Base-by-base conservation (phyloP, 2,797 vertebrate species). In the Melopsittacus undulatus region DNA sequence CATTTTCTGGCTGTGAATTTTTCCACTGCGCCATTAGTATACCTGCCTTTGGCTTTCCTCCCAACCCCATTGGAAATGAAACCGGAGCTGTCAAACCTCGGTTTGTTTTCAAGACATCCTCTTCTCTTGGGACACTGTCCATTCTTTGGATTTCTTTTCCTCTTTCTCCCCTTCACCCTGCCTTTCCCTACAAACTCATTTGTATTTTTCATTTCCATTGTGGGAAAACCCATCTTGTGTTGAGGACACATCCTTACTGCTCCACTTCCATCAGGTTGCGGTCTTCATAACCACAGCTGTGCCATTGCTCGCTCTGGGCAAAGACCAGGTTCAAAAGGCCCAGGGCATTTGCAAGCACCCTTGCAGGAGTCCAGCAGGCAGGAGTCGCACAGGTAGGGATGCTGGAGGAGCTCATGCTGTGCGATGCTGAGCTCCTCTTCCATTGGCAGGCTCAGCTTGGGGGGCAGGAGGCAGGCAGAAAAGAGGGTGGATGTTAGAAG, bases 1-100 rank as follows among this genome's bases (percentile, higher is more conserved):
- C 49, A 32, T 38, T 76, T 92, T 34, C 49, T 67, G 10, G 54
- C 54, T 67, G 67, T 36, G 82, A 42, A 42, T 90, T 92, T 93
- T 93, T 69, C 88, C 57, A 40, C 42, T 40, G 30, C 2, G 2
- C 56, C 17, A 3, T 8, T 40, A 62, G 34, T 32, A 27, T 26
- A 66, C 42, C 76, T 73, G 54, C 32, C 63, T 42, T 36, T 56
- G 54, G 72, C 34, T 81, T 92, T 86, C 63, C 18, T 80, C n/a
- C 51, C 23, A 70, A 10, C 13, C 13, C 12, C 23, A 36, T 29
- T 42, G 80, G 80, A 88, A 89, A 59, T 42, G 10, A 57, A 86
- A 52, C 34, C 1, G 2, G 15, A 77, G 29, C 43, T 80, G n/a
- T 83, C 57, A 72, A 49, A 83, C 67, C 27, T 86, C 13, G 8